Base-by-base conservation (phyloP, 2,888 invertebrate species). In the Dilophus febrilis region DNA sequence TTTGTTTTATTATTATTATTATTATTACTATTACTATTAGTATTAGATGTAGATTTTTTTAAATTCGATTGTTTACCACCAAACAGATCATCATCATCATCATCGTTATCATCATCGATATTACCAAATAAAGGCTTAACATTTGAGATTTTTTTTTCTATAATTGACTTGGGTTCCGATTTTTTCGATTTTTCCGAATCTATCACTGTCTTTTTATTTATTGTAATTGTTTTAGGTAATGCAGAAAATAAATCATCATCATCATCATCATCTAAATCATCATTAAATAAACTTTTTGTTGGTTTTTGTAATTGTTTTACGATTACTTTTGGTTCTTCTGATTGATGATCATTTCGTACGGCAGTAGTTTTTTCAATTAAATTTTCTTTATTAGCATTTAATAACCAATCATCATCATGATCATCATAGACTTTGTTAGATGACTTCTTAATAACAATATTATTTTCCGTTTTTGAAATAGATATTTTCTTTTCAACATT, bases 191-290 rank as follows among this genome's bases (percentile, higher is more conserved):
- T n/a, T n/a, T n/a, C n/a, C n/a, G n/a, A n/a, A n/a, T 22, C 22
- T 22, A 4, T 22, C 8, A 22, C 4, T 22, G 22, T 6, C 8
- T 22, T 22, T 22, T 22, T 4, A 6, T 22, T 8, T 6, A 22
- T 22, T 22, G 8, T 22, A 6, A 6, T 22, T 6, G 22, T 22
- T 22, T 22, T 22, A 22, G 22, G 4, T 22, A 8, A 6, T n/a
- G 11, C 30, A 27, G 26, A 28, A 14, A 41, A 35, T 19, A 37
- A 30, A 38, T 40, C 35, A 18, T 42, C 38, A 14, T 45, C 38
- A 8, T 42, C 37, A 22, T 44, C 38, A 27, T 44, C n/a, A n/a
- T n/a, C 40, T 30, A 42, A 27, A 12, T 40, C 35, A 17, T 45
- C 34, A 22, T 19, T 33, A 17, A 42, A 36, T 8, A 40, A 34